A percentile compares a stretch with the other conserved stretches of the same genome.
Conservation (phyloP, 1,140 invertebrate genomes). For the Archivesica marissinica region DNA sequence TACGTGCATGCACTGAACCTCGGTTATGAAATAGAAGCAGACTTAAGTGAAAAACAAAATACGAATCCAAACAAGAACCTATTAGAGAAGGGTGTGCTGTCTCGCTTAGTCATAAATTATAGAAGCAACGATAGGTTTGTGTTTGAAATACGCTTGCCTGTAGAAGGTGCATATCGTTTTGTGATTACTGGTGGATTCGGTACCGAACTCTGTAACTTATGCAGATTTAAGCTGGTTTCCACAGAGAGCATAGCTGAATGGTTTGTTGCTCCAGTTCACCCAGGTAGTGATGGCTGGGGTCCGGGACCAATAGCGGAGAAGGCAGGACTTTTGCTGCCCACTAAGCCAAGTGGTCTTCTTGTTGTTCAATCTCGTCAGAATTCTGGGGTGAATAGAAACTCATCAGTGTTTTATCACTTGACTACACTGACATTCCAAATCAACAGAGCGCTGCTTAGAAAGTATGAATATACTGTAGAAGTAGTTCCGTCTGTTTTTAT, state of each 20-base stretch:
- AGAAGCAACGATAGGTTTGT: conserved; percentile 51
- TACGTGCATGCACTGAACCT: conserved; percentile 36
- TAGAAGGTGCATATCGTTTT: conserved; percentile 27
- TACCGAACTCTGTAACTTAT: conserved; percentile 34
- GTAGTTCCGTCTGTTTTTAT: conserved; percentile 21
- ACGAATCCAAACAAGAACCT: background rate
- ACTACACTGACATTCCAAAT: conserved; percentile 51
- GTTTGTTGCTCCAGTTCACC: conserved; percentile 8
- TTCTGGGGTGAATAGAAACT: background rate
- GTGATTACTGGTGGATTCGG: conserved; percentile 39
- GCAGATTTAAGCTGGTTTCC: conserved; percentile 36
- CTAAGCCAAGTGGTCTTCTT: conserved; percentile 42
- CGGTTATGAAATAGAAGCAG: background rate
- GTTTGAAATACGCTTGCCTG: conserved; percentile 36
- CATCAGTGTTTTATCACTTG: conserved; percentile 9
- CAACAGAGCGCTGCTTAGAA: background rate
- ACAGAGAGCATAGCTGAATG: conserved; percentile 7
- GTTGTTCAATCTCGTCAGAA: background rate
- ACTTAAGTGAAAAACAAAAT: background rate
- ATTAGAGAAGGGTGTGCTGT: background rate
- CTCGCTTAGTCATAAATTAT: conserved; percentile 34
- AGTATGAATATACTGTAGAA: conserved; percentile 47
- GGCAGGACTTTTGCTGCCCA: conserved; percentile 34
- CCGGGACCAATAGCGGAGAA: conserved; percentile 32
- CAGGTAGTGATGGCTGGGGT: conserved; percentile 28